Percentiles rank a stretch among this genome's conserved stretches.
These are phyloP conservation scores for Sibirionetta formosa DNA, from an alignment of 2,797 vertebrate species.

Conservation along the genomic window DNA sequence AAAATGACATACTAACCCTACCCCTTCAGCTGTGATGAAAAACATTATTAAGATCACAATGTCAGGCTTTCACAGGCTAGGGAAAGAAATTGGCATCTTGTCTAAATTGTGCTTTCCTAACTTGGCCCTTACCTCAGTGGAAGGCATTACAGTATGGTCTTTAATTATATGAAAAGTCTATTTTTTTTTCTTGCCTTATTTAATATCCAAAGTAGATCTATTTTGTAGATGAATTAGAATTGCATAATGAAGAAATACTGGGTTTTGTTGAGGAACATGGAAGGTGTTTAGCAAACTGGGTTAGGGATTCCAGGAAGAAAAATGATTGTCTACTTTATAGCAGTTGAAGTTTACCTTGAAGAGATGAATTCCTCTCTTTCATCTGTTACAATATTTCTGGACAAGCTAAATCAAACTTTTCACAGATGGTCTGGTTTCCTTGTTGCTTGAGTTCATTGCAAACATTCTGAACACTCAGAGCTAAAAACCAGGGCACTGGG, in stretches of 20 bases:
- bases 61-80: not conserved
- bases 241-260: not conserved
- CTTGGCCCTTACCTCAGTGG: not conserved
- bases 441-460: not conserved
- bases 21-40: not conserved
- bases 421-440: not conserved
- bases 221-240: not conserved
- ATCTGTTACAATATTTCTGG: not conserved
- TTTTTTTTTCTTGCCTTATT: not conserved
- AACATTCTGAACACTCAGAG: not conserved
- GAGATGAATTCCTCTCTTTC: not conserved
- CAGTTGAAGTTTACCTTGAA: not conserved
- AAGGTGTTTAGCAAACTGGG: not conserved
- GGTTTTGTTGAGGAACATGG: not conserved
- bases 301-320: not conserved
- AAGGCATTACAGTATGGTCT: not conserved
- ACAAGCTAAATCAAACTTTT: not conserved
- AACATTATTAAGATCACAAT: not conserved
- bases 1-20: not conserved
- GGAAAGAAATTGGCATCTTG: not conserved
- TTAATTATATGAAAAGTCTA: not conserved
- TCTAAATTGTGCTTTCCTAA: not conserved
- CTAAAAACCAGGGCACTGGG: not conserved
- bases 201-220: not conserved
- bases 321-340: fast-evolving